phyloP scores from a whole-genome alignment of 1,140 invertebrate species.

The Muscidifurax raptorellus region DNA sequence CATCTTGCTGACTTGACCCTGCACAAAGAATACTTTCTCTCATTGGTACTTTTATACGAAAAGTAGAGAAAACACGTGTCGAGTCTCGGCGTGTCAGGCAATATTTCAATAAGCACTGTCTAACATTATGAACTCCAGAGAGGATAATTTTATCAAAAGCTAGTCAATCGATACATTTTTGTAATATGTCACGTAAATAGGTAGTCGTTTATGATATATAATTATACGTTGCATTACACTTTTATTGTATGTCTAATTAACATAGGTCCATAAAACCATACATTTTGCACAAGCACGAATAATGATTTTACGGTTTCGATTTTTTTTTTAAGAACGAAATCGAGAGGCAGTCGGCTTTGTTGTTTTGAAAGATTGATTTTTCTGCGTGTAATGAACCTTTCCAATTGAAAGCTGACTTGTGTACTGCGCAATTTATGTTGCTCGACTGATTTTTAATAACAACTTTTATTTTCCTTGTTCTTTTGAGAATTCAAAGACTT shows the following conservation, averaged over 20 bases:
- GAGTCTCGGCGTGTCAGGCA: conserved; percentile 36
- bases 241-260: conserved; percentile 51
- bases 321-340: conserved; percentile 18
- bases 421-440: not conserved
- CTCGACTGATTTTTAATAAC: conserved; percentile 19
- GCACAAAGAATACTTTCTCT: not conserved
- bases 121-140: conserved; percentile 34
- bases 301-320: conserved; percentile 27
- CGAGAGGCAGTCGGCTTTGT: conserved; percentile 29
- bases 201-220: conserved; percentile 45
- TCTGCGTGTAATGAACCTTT: conserved; percentile 16
- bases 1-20: not conserved
- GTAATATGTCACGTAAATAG: conserved; percentile 49
- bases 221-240: conserved; percentile 50
- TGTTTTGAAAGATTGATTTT: conserved; percentile 50
- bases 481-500: conserved; percentile 24
- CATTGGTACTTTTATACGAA: conserved; percentile 30
- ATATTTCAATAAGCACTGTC: conserved; percentile 45
- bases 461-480: not conserved
- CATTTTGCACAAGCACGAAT: conserved; percentile 26
- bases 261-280: conserved; percentile 46
- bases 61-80: conserved; percentile 16
- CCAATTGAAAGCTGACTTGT: not conserved
- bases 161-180: conserved; percentile 60
- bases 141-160: conserved; percentile 58